Evolutionary conservation across 2,888 invertebrate species (phyloP), one percentile per base, ranked within the genome.

Genomic region (Stratiomys singularior): DNA sequence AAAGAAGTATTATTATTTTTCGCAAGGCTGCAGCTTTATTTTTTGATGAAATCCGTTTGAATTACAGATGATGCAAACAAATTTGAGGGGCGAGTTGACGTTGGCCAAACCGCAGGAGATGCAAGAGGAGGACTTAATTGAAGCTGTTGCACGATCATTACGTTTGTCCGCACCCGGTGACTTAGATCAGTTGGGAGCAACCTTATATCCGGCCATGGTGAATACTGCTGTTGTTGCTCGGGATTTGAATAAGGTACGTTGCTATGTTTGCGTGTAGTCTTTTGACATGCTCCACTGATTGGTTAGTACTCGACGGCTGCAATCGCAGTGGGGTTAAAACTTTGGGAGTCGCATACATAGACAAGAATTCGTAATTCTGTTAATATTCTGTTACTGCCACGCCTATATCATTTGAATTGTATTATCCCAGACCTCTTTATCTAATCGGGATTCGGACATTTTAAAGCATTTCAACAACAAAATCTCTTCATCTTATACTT

Each of bases 71-170:
- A 92, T 96, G 90, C 89, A 90, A 80, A 90, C 89, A 0, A 94
- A 93, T 84, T 88, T 96, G 44, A 89, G 96, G 67, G 96, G 96
- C 0, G 96, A 96, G 85, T 85, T 96, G 81, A 94, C 94, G 0
- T 85, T 88, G 0, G 80, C 80, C 1, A 81, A 82, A 18, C 81
- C 83, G 0, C 79, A 84, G 0, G 81, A 84, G 78, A 85, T 86
- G 83, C 84, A 86, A 64, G 89, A 89, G 79, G 88, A 87, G 79
- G 89, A 91, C 81, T 85, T 91, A 21, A 88, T 91, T 5, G 90
- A 91, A 74, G 89, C 90, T n/a, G 88, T 92, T 1, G 90, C 91
- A 0, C 87, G 89, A 67, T 89, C 89, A 0, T 83, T 92, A 80
- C 88, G 89, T 66, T 81, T 91, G 30, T 89, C 90, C 37, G 88